These are phyloP conservation scores for Gracilinanus agilis DNA, from an alignment of 2,113 vertebrate genomes.

Conservation along the genomic window DNA sequence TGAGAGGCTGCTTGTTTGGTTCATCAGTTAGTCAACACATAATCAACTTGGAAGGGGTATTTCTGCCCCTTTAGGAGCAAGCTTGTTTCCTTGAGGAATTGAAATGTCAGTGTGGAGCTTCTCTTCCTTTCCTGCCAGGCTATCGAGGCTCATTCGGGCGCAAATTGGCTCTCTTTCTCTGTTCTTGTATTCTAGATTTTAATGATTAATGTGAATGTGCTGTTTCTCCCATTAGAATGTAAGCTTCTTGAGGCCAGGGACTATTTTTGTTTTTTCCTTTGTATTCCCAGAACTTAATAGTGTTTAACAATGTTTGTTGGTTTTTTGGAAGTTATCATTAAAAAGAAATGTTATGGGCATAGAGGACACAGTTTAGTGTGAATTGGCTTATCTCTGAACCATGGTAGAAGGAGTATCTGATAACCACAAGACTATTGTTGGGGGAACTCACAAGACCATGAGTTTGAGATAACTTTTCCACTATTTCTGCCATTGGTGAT, in stretches of 20 bases:
- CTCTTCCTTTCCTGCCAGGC: too few species aligned
- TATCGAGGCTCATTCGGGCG: not conserved
- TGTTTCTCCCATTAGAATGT: not conserved
- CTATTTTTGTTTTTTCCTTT: too few species aligned
- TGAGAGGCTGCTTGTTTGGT: not conserved
- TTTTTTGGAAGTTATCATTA: too few species aligned
- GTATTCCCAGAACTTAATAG: not conserved
- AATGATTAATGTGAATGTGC: not conserved
- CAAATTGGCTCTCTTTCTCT: not conserved
- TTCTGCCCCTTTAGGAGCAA: not conserved
- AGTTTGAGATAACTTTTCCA: too few species aligned
- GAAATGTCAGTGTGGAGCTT: not conserved
- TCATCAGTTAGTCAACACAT: not conserved
- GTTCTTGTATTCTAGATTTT: not conserved
- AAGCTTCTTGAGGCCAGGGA: too few species aligned
- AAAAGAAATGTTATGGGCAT: too few species aligned
- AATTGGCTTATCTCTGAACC: too few species aligned
- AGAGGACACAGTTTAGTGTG: too few species aligned
- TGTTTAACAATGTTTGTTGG: not conserved
- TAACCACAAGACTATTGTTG: too few species aligned
- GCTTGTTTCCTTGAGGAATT: not conserved
- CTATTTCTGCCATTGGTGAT: too few species aligned
- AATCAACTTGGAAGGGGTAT: not conserved
- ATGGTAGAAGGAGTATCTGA: too few species aligned
- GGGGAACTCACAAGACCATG: too few species aligned